A percentile compares a stretch with the other conserved stretches of the same genome.
phyloP scores from a whole-genome alignment of 2,797 vertebrate species.

The Parauchenoglanis ngamensis region DNA sequence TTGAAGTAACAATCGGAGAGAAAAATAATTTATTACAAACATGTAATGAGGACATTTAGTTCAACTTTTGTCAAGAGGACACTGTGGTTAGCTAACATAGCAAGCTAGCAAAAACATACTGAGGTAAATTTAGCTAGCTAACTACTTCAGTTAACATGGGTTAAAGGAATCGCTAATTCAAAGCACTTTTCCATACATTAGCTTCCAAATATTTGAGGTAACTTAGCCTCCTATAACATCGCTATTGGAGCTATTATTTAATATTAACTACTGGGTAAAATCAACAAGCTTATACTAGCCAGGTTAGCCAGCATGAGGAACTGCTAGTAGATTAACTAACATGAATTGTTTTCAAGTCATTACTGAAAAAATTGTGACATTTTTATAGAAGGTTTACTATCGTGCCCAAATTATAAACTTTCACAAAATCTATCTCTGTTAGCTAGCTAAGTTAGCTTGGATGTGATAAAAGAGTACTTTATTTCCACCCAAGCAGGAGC shows the following conservation, averaged over 20 bases:
- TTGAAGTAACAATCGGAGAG: not conserved
- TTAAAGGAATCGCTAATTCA: not conserved
- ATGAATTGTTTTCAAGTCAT: not conserved
- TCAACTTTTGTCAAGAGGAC: not conserved
- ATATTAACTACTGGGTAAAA: not conserved
- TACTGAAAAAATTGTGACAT: not conserved
- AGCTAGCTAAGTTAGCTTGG: too few relatives aligned
- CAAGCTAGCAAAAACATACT: not conserved
- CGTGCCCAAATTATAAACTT: not conserved
- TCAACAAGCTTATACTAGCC: conserved; percentile 3
- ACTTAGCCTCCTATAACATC: not conserved
- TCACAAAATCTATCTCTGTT: not conserved
- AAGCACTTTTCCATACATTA: not conserved
- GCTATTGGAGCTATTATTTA: not conserved
- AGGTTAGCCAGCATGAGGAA: not conserved
- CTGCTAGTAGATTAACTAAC: not conserved
- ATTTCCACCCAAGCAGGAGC: not conserved
- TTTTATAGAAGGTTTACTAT: not conserved
- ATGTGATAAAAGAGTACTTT: not conserved
- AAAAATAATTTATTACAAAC: not conserved
- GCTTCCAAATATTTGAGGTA: not conserved
- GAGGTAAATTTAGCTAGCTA: not conserved
- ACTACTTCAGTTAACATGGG: not conserved
- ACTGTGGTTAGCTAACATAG: not conserved
- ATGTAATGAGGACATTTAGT: not conserved